Percentiles rank a stretch among this genome's conserved stretches.
Conservation (phyloP, 1,140 invertebrate genomes). For the Trachymyrmex septentrionalis region DNA sequence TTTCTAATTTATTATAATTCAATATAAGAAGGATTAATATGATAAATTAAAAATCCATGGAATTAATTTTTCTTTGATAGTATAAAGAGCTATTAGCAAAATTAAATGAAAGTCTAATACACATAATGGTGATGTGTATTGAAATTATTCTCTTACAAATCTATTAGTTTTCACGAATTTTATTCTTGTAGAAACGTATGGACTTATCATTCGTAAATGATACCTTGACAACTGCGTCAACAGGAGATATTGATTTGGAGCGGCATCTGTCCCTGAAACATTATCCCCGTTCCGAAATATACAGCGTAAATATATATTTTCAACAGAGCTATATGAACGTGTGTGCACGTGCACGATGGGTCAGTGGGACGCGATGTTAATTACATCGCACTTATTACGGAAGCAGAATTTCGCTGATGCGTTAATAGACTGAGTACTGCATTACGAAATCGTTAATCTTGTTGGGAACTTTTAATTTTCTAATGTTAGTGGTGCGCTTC, state of each 20-base stretch:
- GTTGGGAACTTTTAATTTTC: conserved; percentile 32
- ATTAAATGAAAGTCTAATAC: background rate
- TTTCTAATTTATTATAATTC: background rate
- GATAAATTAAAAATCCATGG: background rate
- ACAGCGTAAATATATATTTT: conserved; percentile 24
- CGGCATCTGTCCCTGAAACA: conserved; percentile 7
- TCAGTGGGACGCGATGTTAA: conserved; percentile 25
- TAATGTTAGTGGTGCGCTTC: conserved; percentile 13
- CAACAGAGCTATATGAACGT: background rate
- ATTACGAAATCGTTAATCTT: conserved; percentile 24
- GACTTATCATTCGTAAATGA: background rate
- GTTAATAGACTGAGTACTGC: background rate
- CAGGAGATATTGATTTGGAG: background rate
- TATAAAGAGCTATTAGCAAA: background rate
- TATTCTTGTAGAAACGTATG: background rate
- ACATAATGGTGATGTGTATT: background rate
- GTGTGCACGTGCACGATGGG: conserved; percentile 3
- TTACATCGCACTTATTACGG: conserved; percentile 6
- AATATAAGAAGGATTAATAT: background rate
- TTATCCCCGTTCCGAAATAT: background rate
- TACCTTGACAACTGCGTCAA: background rate
- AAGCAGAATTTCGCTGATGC: background rate
- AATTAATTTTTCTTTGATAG: background rate
- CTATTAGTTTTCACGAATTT: background rate
- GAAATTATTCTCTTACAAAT: background rate